These are phyloP conservation scores for Andricus grossulariae DNA, from an alignment of 1,140 invertebrate species.

Conservation along the genomic window DNA sequence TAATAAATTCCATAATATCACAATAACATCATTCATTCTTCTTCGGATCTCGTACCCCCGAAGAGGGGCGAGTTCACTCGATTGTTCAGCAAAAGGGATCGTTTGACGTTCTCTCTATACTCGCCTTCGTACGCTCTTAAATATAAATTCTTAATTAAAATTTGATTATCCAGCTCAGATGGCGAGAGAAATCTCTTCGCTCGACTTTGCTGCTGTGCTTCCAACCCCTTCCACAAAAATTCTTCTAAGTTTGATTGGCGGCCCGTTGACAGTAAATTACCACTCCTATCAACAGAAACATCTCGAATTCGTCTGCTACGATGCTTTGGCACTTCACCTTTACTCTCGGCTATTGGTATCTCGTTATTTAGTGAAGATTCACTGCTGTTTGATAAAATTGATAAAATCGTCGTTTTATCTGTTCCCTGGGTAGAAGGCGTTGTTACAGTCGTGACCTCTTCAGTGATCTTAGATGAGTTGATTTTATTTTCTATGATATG, in stretches of 20 bases:
- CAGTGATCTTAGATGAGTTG: slow-evolving; percentile 56
- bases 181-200: slow-evolving; percentile 65
- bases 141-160: slow-evolving; percentile 72
- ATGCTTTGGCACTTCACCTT: slow-evolving; percentile 65
- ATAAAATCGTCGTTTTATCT: slow-evolving; percentile 38
- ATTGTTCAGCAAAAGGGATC: slow-evolving; percentile 65
- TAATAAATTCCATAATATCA: slow-evolving; percentile 75
- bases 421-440: slow-evolving; percentile 28
- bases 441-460: slow-evolving; percentile 41
- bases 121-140: slow-evolving; percentile 70
- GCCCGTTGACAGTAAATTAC: slow-evolving; percentile 1
- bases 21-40: slow-evolving; percentile 71
- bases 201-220: slow-evolving; percentile 63
- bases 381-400: slow-evolving; percentile 37
- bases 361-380: slow-evolving; percentile 62
- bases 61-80: slow-evolving; percentile 38
- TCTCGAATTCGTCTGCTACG: slow-evolving; percentile 71
- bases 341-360: slow-evolving; percentile 62
- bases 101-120: slow-evolving; percentile 72
- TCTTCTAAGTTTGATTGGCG: slow-evolving; percentile 52
- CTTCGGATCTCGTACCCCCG: background rate
- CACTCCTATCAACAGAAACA: slow-evolving; percentile 36
- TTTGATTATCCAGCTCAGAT: slow-evolving; percentile 73
- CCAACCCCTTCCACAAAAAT: slow-evolving; percentile 58
- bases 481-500: slow-evolving; percentile 75